Evolutionary conservation across 1,140 invertebrate genomes (phyloP).

Genomic region (Lethrus apterus): DNA sequence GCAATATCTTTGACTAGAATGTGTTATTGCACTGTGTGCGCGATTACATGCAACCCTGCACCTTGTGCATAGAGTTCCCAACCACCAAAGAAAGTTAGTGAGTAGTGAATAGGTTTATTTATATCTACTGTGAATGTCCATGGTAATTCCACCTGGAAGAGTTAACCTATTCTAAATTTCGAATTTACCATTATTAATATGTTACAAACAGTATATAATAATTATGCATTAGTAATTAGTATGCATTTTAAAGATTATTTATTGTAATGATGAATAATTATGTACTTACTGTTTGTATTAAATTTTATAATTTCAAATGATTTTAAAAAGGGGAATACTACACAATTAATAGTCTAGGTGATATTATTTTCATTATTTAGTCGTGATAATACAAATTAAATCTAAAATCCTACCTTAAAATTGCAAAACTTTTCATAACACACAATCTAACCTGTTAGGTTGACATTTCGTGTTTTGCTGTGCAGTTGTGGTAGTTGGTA

Average conservation of each 20-base stretch:
- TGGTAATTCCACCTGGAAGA: constrained; percentile 13
- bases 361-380: too few species aligned
- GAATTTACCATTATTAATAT: background rate
- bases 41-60: constrained; percentile 18
- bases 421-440: too few species aligned
- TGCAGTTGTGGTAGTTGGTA: too few species aligned
- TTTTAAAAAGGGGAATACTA: too few species aligned
- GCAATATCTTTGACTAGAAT: constrained; percentile 27
- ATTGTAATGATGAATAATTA: background rate
- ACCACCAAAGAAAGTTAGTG: constrained; percentile 19
- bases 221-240: background rate
- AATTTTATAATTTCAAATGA: too few species aligned
- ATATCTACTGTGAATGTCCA: constrained; percentile 15
- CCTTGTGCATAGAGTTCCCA: constrained; percentile 18
- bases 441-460: too few species aligned
- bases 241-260: too few species aligned
- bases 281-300: too few species aligned
- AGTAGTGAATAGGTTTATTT: constrained; percentile 9
- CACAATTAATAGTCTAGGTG: too few species aligned
- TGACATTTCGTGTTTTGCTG: too few species aligned
- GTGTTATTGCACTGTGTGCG: constrained; percentile 17
- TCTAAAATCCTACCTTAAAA: too few species aligned
- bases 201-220: background rate
- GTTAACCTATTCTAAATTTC: constrained; percentile 7
- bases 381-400: too few species aligned